Percentiles rank a stretch among this genome's conserved stretches.
phyloP scores from a whole-genome alignment of 2,888 invertebrate genomes.

The Synergus laeviventris region DNA sequence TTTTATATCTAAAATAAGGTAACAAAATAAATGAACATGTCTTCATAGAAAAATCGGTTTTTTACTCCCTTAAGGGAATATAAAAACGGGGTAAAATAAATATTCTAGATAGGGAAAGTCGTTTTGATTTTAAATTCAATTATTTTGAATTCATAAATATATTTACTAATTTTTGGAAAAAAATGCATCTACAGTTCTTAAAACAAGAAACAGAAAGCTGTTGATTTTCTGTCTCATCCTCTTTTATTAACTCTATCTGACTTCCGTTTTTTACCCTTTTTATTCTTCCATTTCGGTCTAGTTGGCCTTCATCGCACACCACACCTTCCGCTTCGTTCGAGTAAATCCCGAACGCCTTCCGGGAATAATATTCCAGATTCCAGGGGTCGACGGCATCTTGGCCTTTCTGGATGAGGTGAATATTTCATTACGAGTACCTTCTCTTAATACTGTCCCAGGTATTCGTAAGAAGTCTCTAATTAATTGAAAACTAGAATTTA shows the following conservation, averaged over 20 bases:
- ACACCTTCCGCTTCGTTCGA: background rate
- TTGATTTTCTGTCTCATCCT: background rate
- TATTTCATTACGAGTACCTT: constrained; percentile 16
- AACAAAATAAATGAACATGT: no score
- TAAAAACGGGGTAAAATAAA: no score
- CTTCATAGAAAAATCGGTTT: no score
- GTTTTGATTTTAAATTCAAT: no score
- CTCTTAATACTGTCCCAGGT: constrained; percentile 27
- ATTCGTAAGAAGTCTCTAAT: constrained; percentile 30
- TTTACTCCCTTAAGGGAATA: no score
- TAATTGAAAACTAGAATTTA: constrained; percentile 28
- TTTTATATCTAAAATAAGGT: no score
- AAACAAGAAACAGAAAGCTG: background rate
- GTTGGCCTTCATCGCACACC: background rate
- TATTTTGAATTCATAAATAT: no score
- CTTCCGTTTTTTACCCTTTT: background rate
- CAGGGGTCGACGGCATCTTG: constrained; percentile 8
- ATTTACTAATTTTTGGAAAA: background rate
- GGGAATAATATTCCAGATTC: constrained; percentile 20
- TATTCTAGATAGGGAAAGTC: no score
- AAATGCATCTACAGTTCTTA: background rate
- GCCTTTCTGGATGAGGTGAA: constrained; percentile 8
- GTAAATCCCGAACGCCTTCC: constrained; percentile 17
- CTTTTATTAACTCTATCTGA: background rate
- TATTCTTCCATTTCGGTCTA: background rate